A percentile compares a stretch with the other conserved stretches of the same genome.
phyloP scores from a whole-genome alignment of 2,797 vertebrate genomes.

The Ataeniobius toweri region DNA sequence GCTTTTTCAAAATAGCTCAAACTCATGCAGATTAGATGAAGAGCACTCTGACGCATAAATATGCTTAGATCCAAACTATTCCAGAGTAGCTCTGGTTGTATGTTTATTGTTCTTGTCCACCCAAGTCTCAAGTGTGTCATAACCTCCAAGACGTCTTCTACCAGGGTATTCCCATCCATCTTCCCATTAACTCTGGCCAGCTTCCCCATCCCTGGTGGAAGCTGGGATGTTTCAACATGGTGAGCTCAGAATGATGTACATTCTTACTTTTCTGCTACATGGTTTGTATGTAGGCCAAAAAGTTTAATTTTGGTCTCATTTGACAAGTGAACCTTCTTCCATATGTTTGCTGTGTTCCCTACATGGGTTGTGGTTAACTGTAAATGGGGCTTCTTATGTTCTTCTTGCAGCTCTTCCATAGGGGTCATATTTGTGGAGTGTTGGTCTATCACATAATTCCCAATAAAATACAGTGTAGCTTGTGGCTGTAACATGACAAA shows the following conservation, averaged over 20 bases:
- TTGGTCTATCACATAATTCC: neutral
- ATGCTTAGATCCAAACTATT: too few species aligned
- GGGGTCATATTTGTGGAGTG: too few species aligned
- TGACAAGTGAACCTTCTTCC: neutral
- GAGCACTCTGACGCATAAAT: too few species aligned
- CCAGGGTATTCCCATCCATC: too few species aligned
- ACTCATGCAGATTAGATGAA: too few species aligned
- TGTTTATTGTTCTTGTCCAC: neutral
- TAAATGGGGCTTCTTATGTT: neutral
- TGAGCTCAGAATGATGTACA: neutral
- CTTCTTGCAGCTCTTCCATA: neutral
- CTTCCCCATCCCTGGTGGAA: too few species aligned
- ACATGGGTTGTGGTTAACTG: neutral
- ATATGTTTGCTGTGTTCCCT: neutral
- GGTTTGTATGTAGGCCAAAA: neutral
- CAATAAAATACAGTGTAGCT: neutral
- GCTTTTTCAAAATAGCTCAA: too few species aligned
- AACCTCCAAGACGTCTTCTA: too few species aligned
- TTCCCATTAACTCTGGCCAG: too few species aligned
- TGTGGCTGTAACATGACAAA: neutral
- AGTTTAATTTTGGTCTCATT: neutral
- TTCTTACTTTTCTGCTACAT: neutral
- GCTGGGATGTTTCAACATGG: too few species aligned
- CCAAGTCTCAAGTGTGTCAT: neutral
- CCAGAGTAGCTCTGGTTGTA: too few species aligned